phyloP scores from a whole-genome alignment of 2,888 invertebrate species.

The Endotricha flammealis region DNA sequence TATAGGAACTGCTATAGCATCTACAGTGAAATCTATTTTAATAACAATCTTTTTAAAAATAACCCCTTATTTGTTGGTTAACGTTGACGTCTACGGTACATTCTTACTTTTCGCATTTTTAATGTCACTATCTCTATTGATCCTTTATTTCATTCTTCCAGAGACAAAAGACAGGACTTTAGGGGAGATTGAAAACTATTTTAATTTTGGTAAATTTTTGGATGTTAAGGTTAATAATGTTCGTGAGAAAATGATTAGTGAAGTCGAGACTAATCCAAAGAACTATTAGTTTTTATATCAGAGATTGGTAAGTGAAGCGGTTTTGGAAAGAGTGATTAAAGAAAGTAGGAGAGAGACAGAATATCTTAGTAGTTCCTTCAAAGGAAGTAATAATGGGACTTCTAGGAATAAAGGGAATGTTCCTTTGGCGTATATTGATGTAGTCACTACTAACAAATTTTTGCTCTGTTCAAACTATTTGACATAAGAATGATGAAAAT shows the following conservation, averaged over 20 bases:
- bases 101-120: conserved; percentile 27
- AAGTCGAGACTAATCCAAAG: no score
- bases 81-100: conserved; percentile 30
- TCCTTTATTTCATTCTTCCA: conserved; percentile 33
- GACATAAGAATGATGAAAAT: no score
- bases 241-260: conserved; percentile 10
- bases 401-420: no score
- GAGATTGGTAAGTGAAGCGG: no score
- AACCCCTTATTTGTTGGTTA: conserved; percentile 32
- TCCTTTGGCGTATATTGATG: no score
- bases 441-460: no score
- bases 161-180: conserved; percentile 43
- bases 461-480: no score
- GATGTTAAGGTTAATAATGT: conserved; percentile 9
- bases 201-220: conserved; percentile 22
- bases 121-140: conserved; percentile 22
- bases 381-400: no score
- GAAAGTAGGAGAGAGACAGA: no score
- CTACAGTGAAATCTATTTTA: conserved; percentile 31
- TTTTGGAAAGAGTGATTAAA: no score
- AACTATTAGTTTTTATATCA: no score
- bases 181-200: conserved; percentile 40
- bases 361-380: no score
- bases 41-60: conserved; percentile 24
- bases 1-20: conserved; percentile 36